phyloP scores from a whole-genome alignment of 2,797 vertebrate species.

The Syngnathus acus region DNA sequence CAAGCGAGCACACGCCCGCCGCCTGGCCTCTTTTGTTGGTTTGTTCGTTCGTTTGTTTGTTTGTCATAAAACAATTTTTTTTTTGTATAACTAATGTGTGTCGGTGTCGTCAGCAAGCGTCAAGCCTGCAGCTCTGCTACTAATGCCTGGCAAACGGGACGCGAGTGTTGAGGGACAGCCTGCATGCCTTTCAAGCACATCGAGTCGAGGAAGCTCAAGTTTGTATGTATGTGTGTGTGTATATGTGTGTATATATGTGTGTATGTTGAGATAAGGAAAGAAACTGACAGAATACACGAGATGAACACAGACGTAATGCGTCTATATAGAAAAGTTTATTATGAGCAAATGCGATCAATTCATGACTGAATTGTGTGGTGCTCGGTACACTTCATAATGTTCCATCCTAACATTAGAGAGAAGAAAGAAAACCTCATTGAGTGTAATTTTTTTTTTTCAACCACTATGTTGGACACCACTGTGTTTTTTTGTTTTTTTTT shows the following conservation, averaged over 20 bases:
- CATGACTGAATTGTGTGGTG: not conserved
- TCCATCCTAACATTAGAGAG: no score
- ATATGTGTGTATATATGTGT: not conserved
- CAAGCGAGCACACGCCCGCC: conserved; percentile 66
- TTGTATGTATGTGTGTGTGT: not conserved
- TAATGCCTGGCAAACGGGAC: not conserved
- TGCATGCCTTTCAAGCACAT: conserved; percentile 5
- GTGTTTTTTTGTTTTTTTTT: not conserved
- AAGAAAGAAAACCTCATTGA: not conserved
- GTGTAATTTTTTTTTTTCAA: not conserved
- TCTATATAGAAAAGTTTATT: not conserved
- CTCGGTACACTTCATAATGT: not conserved
- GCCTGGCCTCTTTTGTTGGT: conserved; percentile 5
- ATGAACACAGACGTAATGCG: not conserved
- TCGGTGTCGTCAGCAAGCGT: not conserved
- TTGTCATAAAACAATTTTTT: not conserved
- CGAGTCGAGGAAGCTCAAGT: not conserved
- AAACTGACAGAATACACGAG: not conserved
- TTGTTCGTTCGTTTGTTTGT: not conserved
- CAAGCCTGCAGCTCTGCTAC: no score
- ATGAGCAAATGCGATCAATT: not conserved
- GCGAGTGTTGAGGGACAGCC: not conserved
- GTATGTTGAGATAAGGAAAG: not conserved
- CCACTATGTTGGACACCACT: not conserved
- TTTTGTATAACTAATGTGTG: not conserved